Evolutionary conservation across 2,888 invertebrate species (phyloP).

Genomic region (Leucophora obtusa): DNA sequence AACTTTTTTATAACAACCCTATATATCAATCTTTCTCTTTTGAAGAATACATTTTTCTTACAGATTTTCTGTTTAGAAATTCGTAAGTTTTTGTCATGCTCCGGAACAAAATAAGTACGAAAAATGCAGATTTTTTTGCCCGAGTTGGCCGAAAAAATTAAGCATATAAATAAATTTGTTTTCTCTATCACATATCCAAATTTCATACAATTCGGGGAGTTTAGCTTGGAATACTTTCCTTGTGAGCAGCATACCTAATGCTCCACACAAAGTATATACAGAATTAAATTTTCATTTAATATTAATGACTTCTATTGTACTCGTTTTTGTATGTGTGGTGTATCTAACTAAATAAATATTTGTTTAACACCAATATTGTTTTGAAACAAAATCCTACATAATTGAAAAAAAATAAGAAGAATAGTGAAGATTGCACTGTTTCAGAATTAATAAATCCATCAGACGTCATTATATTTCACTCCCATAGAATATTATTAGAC

Average conservation of each 20-base stretch:
- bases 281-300: conserved; percentile 33
- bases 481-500: conserved; percentile 56
- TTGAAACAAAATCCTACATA: conserved; percentile 45
- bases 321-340: background rate
- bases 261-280: background rate
- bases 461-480: conserved; percentile 56
- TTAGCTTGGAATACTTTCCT: too few species aligned
- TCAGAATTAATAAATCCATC: conserved; percentile 43
- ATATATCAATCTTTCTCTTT: too few species aligned
- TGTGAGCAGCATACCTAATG: background rate
- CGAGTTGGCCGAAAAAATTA: too few species aligned
- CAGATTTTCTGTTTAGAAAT: too few species aligned
- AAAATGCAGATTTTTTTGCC: too few species aligned
- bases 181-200: too few species aligned
- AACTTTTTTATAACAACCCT: too few species aligned
- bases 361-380: conserved; percentile 35
- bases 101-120: too few species aligned
- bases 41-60: too few species aligned
- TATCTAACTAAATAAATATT: conserved; percentile 13
- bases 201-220: too few species aligned
- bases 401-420: conserved; percentile 27
- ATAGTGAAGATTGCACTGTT: conserved; percentile 22
- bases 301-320: conserved; percentile 45
- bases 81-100: too few species aligned
- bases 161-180: too few species aligned